A percentile compares a stretch with the other conserved stretches of the same genome.
phyloP scores from a whole-genome alignment of 2,113 vertebrate species.

The Eurystomus gularis region DNA sequence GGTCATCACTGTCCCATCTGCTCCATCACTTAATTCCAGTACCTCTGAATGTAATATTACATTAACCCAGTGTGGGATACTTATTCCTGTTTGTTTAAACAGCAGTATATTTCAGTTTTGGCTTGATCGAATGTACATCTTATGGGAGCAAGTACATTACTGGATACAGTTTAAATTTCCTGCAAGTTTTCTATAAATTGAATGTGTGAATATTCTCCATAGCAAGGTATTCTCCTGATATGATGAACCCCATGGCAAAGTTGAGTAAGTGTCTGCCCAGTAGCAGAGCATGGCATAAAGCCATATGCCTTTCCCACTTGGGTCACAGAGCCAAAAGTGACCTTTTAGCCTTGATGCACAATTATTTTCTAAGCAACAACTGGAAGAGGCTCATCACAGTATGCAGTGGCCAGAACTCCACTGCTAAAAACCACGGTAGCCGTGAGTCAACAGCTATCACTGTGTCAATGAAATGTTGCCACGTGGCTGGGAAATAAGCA shows the following conservation, averaged over 20 bases:
- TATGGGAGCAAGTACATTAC: slow-evolving; percentile 11
- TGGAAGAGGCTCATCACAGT: background rate
- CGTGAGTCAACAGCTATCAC: slow-evolving; percentile 21
- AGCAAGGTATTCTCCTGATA: background rate
- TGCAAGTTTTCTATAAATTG: background rate
- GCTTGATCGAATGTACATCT: slow-evolving; percentile 3
- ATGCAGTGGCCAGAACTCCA: background rate
- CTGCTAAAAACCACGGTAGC: background rate
- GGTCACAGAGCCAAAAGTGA: background rate
- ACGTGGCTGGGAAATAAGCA: background rate
- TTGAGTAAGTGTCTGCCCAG: background rate
- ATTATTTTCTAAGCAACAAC: slow-evolving; percentile 12
- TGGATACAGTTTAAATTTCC: background rate
- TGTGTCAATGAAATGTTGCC: background rate
- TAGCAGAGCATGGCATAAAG: background rate
- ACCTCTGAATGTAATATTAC: slow-evolving; percentile 71
- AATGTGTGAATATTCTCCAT: background rate
- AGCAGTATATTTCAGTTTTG: slow-evolving; percentile 43
- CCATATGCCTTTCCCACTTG: background rate
- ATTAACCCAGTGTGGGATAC: slow-evolving; percentile 65
- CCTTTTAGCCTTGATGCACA: slow-evolving; percentile 2
- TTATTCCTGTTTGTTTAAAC: slow-evolving; percentile 53
- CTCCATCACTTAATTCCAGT: slow-evolving; percentile 39
- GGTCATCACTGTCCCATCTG: slow-evolving; percentile 63
- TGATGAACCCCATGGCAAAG: background rate